Base-by-base conservation (phyloP, 2,888 invertebrate species). In the Zygothrica quintamaculata region DNA sequence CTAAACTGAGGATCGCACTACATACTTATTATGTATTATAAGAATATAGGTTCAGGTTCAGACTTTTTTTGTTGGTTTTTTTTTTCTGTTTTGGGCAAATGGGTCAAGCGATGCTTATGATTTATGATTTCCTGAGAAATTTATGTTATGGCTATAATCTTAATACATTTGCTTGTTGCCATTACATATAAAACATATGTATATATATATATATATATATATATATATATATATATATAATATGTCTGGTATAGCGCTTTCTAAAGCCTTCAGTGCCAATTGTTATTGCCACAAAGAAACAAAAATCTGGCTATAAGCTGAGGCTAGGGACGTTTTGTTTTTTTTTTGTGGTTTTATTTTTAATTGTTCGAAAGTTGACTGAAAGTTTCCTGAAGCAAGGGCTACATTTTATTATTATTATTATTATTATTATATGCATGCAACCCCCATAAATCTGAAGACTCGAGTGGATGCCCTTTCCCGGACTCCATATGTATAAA, bases 51-150 rank as follows among this genome's bases (percentile, higher is more conserved):
- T n/a, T n/a, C n/a, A n/a, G n/a, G n/a, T n/a, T n/a, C n/a, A n/a
- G n/a, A n/a, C n/a, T n/a, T n/a, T n/a, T n/a, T n/a, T n/a, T n/a
- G n/a, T n/a, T n/a, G n/a, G n/a, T n/a, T n/a, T n/a, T n/a, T n/a
- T n/a, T n/a, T n/a, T n/a, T 55, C 12, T 18, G 26, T 25, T 36
- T 66, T 37, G 33, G 36, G 43, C 61, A 68, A 68, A 68, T 69
- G 64, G 68, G 68, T 69, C 69, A 69, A 55, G 51, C 47, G 34
- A 39, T 47, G 51, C 55, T 64, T 69, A 22, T 69, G 69, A 69
- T 68, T 69, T 69, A 69, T 69, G 64, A 52, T 68, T 69, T 69
- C 64, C 68, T 64, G 46, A 48, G 31, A 22, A 22, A 5, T 22
- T 22, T 22, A 5, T 22, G 47, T 50, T 46, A 52, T 11, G 52